These are phyloP conservation scores for Caerostris extrusa DNA, from an alignment of 1,140 invertebrate genomes.

Conservation along the genomic window DNA sequence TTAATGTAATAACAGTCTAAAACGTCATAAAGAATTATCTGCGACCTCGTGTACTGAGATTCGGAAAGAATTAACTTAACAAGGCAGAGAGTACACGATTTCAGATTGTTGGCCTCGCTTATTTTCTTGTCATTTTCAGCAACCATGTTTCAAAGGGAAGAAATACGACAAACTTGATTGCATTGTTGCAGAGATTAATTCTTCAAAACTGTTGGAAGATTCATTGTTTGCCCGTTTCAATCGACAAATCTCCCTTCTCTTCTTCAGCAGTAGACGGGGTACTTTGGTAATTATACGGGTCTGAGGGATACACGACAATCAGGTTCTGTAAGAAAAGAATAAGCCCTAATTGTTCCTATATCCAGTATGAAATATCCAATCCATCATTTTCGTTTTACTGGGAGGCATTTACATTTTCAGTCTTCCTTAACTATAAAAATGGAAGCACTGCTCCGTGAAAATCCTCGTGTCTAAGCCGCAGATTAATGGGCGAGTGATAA, in stretches of 20 bases:
- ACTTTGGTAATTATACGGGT: slow-evolving; percentile 46
- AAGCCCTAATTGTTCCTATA: slow-evolving; percentile 25
- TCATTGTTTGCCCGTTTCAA: slow-evolving; percentile 63
- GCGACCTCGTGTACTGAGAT: slow-evolving; percentile 29
- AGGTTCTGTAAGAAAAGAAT: slow-evolving; percentile 14
- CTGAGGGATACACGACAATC: slow-evolving; percentile 12
- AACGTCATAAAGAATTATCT: slow-evolving; percentile 54
- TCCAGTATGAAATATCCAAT: neutral
- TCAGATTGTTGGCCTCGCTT: neutral
- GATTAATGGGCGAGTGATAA: neutral
- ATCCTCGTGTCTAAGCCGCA: neutral
- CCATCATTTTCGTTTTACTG: neutral
- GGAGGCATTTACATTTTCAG: neutral
- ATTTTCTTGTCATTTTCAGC: slow-evolving; percentile 67
- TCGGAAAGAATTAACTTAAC: slow-evolving; percentile 56
- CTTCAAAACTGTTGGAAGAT: slow-evolving; percentile 22
- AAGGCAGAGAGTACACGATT: slow-evolving; percentile 57
- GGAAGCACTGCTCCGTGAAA: neutral
- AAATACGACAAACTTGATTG: slow-evolving; percentile 56
- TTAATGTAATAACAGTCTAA: slow-evolving; percentile 47
- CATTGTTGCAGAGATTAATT: slow-evolving; percentile 69
- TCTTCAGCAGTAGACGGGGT: neutral
- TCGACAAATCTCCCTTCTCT: slow-evolving; percentile 20
- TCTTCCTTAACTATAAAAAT: neutral
- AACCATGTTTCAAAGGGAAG: slow-evolving; percentile 1